Percentiles rank a stretch among this genome's conserved stretches.
Conservation (phyloP, 2,888 invertebrate species). For the Julus scandinavius region DNA sequence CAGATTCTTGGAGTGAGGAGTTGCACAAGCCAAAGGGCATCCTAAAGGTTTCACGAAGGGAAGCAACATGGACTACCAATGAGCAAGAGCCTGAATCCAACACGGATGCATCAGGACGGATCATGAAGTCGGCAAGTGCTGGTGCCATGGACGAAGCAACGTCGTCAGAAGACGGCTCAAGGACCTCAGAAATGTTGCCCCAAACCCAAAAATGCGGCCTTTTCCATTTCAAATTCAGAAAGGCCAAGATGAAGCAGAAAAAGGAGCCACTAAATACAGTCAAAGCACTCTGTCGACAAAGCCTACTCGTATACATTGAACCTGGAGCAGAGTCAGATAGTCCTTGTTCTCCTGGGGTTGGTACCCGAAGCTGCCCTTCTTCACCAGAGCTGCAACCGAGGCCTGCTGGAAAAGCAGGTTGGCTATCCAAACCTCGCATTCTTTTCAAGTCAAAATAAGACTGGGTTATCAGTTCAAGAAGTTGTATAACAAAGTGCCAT, state of each 20-base stretch:
- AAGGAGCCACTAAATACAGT: conserved; percentile 52
- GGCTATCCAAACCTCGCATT: conserved; percentile 47
- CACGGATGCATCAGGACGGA: not conserved
- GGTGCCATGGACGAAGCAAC: conserved; percentile 49
- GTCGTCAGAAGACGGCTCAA: conserved; percentile 40
- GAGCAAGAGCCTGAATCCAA: not conserved
- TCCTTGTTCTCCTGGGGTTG: not conserved
- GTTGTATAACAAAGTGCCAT: too few species aligned
- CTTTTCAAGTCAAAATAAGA: conserved; percentile 54
- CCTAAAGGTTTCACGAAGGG: conserved; percentile 45
- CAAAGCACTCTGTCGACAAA: conserved; percentile 55
- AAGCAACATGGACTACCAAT: not conserved
- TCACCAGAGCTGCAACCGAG: conserved; percentile 52
- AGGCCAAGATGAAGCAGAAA: conserved; percentile 55
- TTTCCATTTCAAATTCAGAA: conserved; percentile 54
- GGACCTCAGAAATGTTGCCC: conserved; percentile 43
- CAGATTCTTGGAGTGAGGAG: not conserved
- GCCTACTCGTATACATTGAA: conserved; percentile 54
- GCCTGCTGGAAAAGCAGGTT: conserved; percentile 43
- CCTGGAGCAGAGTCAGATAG: conserved; percentile 14
- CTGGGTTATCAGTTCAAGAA: not conserved
- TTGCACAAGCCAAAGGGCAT: conserved; percentile 52
- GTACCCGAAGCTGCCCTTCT: conserved; percentile 53
- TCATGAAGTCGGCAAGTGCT: conserved; percentile 55
- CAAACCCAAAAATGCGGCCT: conserved; percentile 53